A percentile compares a stretch with the other conserved stretches of the same genome.
These are phyloP conservation scores for Laticauda colubrina DNA, from an alignment of 2,113 vertebrate genomes.

Conservation along the genomic window DNA sequence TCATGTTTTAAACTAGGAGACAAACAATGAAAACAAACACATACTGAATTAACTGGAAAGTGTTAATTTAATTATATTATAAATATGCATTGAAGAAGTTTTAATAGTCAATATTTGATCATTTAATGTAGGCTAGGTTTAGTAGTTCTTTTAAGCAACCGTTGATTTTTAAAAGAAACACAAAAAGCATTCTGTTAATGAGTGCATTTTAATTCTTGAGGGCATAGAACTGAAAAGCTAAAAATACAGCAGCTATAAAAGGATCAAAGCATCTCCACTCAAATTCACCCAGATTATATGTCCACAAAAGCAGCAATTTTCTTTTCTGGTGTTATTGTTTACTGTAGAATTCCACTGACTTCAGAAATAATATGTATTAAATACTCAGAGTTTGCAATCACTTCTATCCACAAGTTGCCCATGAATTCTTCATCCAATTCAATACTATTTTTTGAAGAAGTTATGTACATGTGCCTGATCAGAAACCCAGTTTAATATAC, in stretches of 20 bases:
- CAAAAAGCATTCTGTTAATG: background rate
- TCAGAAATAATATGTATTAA: background rate
- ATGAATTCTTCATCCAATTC: background rate
- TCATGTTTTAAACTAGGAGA: background rate
- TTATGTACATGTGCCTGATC: background rate
- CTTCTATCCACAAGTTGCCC: background rate
- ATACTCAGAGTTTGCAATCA: background rate
- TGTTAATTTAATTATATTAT: background rate
- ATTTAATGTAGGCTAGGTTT: background rate
- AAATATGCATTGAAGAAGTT: background rate
- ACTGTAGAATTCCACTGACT: background rate
- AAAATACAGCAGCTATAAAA: background rate
- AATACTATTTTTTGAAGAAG: background rate
- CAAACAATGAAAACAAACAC: background rate
- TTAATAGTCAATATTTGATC: background rate
- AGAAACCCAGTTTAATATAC: background rate
- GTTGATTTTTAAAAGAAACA: background rate
- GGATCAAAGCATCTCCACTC: background rate
- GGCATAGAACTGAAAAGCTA: background rate
- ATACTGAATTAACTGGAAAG: background rate
- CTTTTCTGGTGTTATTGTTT: background rate
- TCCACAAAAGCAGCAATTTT: background rate
- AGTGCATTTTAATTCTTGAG: background rate
- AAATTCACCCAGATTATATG: background rate
- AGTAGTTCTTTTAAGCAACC: background rate